These are phyloP conservation scores for Saguinus midas DNA, from an alignment of 2,113 vertebrate species.

Conservation along the genomic window DNA sequence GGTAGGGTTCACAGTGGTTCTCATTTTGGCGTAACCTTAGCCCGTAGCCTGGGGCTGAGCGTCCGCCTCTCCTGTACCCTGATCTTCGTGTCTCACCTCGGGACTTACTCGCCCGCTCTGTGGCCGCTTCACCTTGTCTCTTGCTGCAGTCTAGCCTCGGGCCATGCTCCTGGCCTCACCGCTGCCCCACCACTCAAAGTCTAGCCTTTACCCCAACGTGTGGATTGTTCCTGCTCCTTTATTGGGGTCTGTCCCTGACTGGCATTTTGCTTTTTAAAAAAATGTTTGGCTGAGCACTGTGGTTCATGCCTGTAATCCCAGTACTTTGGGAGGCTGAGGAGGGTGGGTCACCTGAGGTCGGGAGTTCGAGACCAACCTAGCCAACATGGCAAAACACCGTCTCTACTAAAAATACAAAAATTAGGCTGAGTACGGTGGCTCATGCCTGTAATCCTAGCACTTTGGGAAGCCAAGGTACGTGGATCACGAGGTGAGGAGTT, in stretches of 20 bases:
- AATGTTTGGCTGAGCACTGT: too few species aligned
- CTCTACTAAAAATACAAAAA: too few species aligned
- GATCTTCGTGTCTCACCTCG: accelerated
- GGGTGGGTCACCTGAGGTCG: too few species aligned
- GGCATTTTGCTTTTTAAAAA: too few species aligned
- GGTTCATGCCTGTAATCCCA: too few species aligned
- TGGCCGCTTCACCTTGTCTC: background rate
- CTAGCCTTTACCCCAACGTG: accelerated
- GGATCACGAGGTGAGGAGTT: too few species aligned
- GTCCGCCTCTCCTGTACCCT: background rate
- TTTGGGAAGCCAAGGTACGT: too few species aligned
- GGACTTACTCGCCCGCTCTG: background rate
- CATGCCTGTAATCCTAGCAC: too few species aligned
- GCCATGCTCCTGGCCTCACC: background rate
- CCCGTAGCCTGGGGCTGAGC: background rate
- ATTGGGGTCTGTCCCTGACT: background rate
- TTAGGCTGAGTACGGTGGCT: accelerated
- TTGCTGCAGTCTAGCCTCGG: background rate
- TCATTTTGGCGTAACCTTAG: background rate
- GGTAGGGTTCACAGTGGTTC: background rate
- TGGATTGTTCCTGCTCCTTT: background rate
- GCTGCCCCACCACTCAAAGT: accelerated
- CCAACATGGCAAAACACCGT: too few species aligned
- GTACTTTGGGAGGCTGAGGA: too few species aligned
- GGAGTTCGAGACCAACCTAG: too few species aligned